These are phyloP conservation scores for Polyergus mexicanus DNA, from an alignment of 1,140 invertebrate species.

Conservation along the genomic window DNA sequence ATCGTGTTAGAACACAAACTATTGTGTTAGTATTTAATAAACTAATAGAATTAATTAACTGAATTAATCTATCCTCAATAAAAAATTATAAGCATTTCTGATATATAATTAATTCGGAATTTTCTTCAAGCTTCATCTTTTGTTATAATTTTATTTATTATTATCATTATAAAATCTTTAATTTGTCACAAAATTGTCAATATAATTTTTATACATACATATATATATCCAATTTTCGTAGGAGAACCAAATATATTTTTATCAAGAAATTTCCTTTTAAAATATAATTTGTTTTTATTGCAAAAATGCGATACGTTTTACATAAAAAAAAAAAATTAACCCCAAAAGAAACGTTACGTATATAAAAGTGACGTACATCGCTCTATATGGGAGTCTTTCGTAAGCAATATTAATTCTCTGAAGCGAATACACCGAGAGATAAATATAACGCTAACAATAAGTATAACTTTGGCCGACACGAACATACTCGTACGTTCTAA, in stretches of 20 bases:
- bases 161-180: not conserved
- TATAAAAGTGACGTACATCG: not conserved
- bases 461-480: conserved; percentile 14
- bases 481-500: conserved; percentile 14
- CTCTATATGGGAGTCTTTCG: not conserved
- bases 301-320: not conserved
- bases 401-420: conserved; percentile 32
- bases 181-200: not conserved
- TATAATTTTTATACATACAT: not conserved
- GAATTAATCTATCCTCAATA: too few species aligned
- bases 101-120: not conserved
- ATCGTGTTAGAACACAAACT: too few species aligned
- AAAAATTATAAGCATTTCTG: not conserved
- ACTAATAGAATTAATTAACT: not conserved
- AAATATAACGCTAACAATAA: conserved; percentile 26
- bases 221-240: not conserved
- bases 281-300: conserved; percentile 10
- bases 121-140: not conserved
- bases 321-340: not conserved
- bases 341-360: not conserved
- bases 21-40: not conserved
- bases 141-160: not conserved
- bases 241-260: not conserved
- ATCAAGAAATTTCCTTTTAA: conserved; percentile 8
- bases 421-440: not conserved